A percentile compares a stretch with the other conserved stretches of the same genome.
These are phyloP conservation scores for Xenopus petersii DNA, from an alignment of 2,797 vertebrate species.

Conservation along the genomic window DNA sequence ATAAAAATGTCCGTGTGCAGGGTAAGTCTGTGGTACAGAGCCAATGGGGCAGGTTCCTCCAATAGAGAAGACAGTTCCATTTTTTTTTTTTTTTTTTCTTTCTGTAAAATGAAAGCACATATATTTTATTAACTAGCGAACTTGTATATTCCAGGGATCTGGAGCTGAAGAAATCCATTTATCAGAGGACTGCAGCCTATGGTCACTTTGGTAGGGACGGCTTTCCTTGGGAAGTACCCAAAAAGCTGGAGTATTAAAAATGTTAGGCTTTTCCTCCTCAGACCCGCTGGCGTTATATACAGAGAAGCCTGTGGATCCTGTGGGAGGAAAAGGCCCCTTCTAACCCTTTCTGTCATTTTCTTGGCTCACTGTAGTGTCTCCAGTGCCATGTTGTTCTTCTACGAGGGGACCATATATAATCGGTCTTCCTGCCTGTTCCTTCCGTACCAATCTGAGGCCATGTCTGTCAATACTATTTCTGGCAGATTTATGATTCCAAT, in stretches of 20 bases:
- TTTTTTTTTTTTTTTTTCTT: neutral
- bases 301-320: conserved; percentile 88
- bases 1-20: conserved; percentile 25
- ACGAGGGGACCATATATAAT: conserved; percentile 62
- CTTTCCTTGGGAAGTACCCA: conserved; percentile 96
- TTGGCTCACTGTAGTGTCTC: conserved; percentile 54
- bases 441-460: neutral
- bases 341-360: conserved; percentile 56
- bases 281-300: conserved; percentile 90
- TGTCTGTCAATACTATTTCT: neutral
- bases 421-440: conserved; percentile 49
- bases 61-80: neutral
- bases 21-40: conserved; percentile 34
- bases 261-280: conserved; percentile 86
- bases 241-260: conserved; percentile 92
- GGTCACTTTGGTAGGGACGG: conserved; percentile 97
- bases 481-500: too few species aligned
- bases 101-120: too few species aligned
- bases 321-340: conserved; percentile 72
- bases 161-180: conserved; percentile 97
- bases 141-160: conserved; percentile 97
- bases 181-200: conserved; percentile 96
- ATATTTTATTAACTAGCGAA: conserved; percentile 73
- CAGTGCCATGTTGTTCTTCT: conserved; percentile 50
- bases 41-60: conserved; percentile 21